phyloP scores from a whole-genome alignment of 2,797 vertebrate species.

The Anabacerthia variegaticeps region DNA sequence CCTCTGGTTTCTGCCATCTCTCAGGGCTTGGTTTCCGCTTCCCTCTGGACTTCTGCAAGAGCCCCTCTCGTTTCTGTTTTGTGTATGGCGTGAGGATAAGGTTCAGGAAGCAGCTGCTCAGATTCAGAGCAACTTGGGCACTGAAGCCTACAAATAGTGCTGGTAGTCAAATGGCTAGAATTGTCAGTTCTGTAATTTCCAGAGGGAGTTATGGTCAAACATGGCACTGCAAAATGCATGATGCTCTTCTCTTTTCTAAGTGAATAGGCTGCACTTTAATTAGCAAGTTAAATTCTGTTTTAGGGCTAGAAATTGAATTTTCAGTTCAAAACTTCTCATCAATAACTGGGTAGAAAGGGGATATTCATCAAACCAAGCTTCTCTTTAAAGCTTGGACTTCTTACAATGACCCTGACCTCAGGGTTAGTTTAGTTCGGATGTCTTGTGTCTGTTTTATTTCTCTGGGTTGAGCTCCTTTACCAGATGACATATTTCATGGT shows the following conservation, averaged over 20 bases:
- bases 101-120: slow-evolving; percentile 10
- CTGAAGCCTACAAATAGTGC: neutral
- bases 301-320: neutral
- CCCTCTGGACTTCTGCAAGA: neutral
- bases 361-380: neutral
- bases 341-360: neutral
- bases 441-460: neutral
- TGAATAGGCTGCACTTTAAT: neutral
- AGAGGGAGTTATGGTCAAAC: neutral
- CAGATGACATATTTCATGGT: neutral
- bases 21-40: neutral
- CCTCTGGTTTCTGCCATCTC: neutral
- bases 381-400: neutral
- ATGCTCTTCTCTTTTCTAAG: neutral
- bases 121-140: neutral
- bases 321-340: neutral
- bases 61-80: neutral
- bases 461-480: neutral
- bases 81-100: neutral
- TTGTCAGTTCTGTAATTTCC: neutral
- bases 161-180: neutral
- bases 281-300: neutral
- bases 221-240: neutral
- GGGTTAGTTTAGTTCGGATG: neutral
- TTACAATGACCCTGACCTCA: neutral